phyloP scores from a whole-genome alignment of 2,888 invertebrate genomes.

The Pomacea canaliculata region DNA sequence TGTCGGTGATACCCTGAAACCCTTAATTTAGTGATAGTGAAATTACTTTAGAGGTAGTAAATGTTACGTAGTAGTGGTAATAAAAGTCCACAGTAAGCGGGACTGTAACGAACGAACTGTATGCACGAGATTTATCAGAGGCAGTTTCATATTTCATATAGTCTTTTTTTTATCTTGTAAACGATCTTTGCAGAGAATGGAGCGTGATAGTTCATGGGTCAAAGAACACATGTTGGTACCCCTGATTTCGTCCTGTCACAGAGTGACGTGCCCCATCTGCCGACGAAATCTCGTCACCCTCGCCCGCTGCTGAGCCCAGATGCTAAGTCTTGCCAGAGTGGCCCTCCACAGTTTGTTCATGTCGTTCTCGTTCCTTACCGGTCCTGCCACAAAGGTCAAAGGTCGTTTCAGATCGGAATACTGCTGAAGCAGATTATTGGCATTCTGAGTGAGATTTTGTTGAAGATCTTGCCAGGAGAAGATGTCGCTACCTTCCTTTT shows the following conservation, averaged over 20 bases:
- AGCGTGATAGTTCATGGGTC: too few species aligned
- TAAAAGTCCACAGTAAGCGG: too few species aligned
- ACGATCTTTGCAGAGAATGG: too few species aligned
- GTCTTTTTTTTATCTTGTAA: too few species aligned
- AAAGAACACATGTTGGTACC: too few species aligned
- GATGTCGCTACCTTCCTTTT: constrained; percentile 27
- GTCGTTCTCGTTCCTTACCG: constrained; percentile 30
- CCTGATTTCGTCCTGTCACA: background rate
- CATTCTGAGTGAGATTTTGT: constrained; percentile 89
- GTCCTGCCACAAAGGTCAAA: constrained; percentile 31
- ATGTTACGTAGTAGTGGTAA: too few species aligned
- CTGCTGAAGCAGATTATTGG: constrained; percentile 38
- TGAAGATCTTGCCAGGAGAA: constrained; percentile 72
- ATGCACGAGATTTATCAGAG: too few species aligned
- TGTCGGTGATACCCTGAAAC: too few species aligned
- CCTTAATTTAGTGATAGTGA: too few species aligned
- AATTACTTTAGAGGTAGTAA: too few species aligned
- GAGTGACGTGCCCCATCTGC: background rate
- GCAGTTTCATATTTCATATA: too few species aligned
- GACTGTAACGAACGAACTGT: too few species aligned
- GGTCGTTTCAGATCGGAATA: constrained; percentile 31
- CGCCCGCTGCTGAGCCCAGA: constrained; percentile 29
- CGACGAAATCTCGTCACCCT: background rate
- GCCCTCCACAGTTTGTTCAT: constrained; percentile 44
- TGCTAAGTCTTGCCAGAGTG: constrained; percentile 31